Evolutionary conservation across 2,797 vertebrate species (phyloP).

Genomic region (Erethizon dorsatum): DNA sequence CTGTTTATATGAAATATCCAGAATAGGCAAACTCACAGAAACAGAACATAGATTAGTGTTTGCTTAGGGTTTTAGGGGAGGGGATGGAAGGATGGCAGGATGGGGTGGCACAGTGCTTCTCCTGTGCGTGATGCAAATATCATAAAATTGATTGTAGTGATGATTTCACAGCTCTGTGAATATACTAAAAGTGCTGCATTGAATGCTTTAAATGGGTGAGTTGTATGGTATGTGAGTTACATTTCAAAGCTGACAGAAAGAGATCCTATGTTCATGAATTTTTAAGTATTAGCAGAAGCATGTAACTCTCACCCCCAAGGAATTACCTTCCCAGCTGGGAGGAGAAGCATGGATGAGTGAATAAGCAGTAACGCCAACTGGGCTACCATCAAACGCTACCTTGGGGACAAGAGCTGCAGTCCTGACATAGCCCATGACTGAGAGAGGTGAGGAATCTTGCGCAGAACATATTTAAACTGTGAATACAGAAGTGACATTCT

Average conservation of each 20-base stretch:
- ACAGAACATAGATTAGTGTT: not conserved
- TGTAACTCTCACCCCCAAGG: not conserved
- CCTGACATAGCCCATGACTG: not conserved
- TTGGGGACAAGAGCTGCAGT: not conserved
- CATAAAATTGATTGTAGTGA: not conserved
- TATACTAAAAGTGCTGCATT: conserved; percentile 5
- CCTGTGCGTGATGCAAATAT: not conserved
- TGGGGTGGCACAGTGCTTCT: not conserved
- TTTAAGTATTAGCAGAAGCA: not conserved
- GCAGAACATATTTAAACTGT: not conserved
- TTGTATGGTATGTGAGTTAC: not conserved
- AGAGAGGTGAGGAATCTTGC: not conserved
- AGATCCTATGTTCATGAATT: not conserved
- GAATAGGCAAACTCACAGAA: not conserved
- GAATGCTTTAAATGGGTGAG: not conserved
- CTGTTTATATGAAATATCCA: conserved; percentile 17
- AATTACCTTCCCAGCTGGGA: not conserved
- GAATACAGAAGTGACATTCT: not conserved
- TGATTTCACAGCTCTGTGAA: not conserved
- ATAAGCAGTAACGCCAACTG: not conserved
- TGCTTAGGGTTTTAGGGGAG: not conserved
- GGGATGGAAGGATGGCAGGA: not conserved
- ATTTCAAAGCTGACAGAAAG: conserved; percentile 16
- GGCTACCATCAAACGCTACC: not conserved
- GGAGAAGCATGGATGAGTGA: not conserved